A percentile compares a stretch with the other conserved stretches of the same genome.
These are phyloP conservation scores for Alethe castanea DNA, from an alignment of 2,113 vertebrate genomes.

Conservation along the genomic window DNA sequence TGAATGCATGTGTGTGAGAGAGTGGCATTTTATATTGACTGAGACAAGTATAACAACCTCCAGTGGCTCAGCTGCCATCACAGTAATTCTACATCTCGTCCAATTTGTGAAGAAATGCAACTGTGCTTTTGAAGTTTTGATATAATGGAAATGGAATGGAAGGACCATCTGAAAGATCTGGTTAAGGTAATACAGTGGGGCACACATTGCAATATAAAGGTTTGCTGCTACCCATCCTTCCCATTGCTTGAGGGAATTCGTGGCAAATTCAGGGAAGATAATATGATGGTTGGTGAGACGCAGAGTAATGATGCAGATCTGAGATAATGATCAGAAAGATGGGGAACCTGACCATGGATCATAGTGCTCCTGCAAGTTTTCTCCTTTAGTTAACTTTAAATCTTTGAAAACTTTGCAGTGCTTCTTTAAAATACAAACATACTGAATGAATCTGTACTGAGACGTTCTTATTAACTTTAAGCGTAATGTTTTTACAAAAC, in stretches of 20 bases:
- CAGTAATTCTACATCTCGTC: constrained; percentile 56
- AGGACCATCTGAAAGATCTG: neutral
- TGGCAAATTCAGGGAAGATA: neutral
- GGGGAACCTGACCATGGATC: neutral
- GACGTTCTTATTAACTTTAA: neutral
- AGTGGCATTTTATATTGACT: constrained; percentile 43
- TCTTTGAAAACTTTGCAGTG: neutral
- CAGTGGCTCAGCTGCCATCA: constrained; percentile 35
- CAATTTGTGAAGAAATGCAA: constrained; percentile 60
- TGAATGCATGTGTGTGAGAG: neutral
- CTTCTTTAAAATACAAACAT: neutral
- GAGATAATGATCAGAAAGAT: neutral
- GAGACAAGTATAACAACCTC: constrained; percentile 39
- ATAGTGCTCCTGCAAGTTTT: neutral
- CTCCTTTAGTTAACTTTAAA: neutral
- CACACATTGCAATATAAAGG: neutral
- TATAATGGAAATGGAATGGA: constrained; percentile 17
- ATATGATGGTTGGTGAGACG: neutral
- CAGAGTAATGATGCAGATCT: neutral
- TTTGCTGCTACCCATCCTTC: neutral
- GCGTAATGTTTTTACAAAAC: neutral
- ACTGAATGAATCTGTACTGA: neutral
- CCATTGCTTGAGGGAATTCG: neutral
- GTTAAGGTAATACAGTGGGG: neutral
- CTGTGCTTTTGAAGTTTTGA: constrained; percentile 43